Conservation (phyloP, 2,797 vertebrate genomes). For the Coregonus suidteri region DNA sequence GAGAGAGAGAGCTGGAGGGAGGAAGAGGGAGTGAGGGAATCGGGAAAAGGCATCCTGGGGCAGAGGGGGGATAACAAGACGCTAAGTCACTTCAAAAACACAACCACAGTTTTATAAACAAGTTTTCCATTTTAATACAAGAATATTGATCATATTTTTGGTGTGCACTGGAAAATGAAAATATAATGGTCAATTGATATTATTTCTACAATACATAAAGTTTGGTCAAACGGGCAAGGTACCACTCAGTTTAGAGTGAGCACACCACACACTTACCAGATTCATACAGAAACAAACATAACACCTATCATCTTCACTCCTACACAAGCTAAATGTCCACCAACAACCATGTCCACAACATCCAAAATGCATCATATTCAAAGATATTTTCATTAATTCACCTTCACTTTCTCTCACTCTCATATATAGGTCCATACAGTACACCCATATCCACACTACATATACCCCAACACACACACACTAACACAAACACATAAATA, state of each 20-base stretch:
- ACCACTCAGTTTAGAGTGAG: conserved; percentile 39
- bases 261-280: conserved; percentile 17
- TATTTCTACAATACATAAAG: conserved; percentile 54
- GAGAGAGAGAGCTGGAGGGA: no score
- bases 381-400: conserved; percentile 4
- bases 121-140: conserved; percentile 77
- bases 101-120: conserved; percentile 16
- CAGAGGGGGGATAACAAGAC: neutral
- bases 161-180: conserved; percentile 69
- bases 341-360: conserved; percentile 18
- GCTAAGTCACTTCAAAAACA: neutral
- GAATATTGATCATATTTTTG: conserved; percentile 77
- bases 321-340: conserved; percentile 16
- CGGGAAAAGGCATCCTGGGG: no score
- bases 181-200: conserved; percentile 57
- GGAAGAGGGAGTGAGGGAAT: no score
- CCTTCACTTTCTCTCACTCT: conserved; percentile 1
- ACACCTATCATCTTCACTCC: conserved; percentile 27
- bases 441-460: conserved; percentile 7
- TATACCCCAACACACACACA: conserved; percentile 4
- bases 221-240: conserved; percentile 60
- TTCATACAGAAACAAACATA: conserved; percentile 44
- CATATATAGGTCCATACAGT: conserved; percentile 1
- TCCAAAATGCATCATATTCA: conserved; percentile 25
- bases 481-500: conserved; percentile 17